Evolutionary conservation across 2,888 invertebrate species (phyloP).

Genomic region (Chrysomela aeneicollis): DNA sequence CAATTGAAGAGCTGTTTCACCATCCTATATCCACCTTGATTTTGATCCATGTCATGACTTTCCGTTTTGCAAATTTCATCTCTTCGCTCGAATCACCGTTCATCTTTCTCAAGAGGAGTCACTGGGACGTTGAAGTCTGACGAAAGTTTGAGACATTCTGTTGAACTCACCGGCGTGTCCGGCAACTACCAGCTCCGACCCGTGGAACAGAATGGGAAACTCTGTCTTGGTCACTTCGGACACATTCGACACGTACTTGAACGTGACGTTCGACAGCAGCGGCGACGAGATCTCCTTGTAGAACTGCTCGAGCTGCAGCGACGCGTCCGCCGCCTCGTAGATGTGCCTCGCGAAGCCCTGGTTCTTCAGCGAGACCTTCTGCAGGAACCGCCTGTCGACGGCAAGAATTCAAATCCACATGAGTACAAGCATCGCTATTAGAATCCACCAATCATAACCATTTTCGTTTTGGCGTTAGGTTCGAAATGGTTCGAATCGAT

Average conservation of each 20-base stretch:
- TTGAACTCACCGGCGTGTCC: conserved; percentile 59
- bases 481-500: no score
- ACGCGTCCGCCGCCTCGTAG: conserved; percentile 75
- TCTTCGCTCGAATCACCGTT: no score
- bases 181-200: conserved; percentile 71
- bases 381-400: no score
- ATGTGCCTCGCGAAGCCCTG: conserved; percentile 75
- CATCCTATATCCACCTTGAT: no score
- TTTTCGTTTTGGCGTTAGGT: no score
- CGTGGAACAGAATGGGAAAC: conserved; percentile 69
- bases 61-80: no score
- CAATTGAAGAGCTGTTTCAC: no score
- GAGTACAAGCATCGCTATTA: no score
- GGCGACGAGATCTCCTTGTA: conserved; percentile 76
- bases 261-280: conserved; percentile 70
- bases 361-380: conserved; percentile 71
- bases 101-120: no score
- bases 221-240: conserved; percentile 65
- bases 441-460: no score
- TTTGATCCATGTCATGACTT: no score
- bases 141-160: neutral
- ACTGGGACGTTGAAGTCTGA: neutral
- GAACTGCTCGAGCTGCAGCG: conserved; percentile 72
- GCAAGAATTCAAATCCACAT: no score
- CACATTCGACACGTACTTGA: conserved; percentile 70